A percentile compares a stretch with the other conserved stretches of the same genome.
phyloP scores from a whole-genome alignment of 1,140 invertebrate genomes.

The Drosophila mauritiana region DNA sequence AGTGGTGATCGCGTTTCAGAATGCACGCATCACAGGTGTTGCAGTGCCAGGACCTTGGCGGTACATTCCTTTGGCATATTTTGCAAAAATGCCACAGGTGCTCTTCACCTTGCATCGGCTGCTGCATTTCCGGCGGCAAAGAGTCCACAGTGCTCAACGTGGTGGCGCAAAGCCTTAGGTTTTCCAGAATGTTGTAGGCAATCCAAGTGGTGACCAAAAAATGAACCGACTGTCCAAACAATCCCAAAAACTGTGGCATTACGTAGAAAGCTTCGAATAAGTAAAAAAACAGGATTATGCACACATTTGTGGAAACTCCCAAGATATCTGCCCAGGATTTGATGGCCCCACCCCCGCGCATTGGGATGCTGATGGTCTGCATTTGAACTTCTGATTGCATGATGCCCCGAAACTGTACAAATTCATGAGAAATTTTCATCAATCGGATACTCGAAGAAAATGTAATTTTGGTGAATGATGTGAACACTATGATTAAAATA shows the following conservation, averaged over 20 bases:
- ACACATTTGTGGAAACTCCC: neutral
- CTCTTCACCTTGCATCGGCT: conserved; percentile 20
- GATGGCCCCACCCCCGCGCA: neutral
- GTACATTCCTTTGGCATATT: conserved; percentile 91
- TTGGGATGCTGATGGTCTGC: accelerated
- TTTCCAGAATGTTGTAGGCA: conserved; percentile 49
- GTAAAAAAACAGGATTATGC: conserved; percentile 14
- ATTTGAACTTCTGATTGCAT: neutral
- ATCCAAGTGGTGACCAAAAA: conserved; percentile 10
- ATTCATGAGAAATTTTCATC: neutral
- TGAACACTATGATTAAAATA: neutral
- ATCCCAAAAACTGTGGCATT: conserved; percentile 36
- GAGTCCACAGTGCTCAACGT: conserved; percentile 27
- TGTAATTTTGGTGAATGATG: neutral
- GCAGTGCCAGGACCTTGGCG: conserved; percentile 97
- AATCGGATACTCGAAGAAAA: neutral
- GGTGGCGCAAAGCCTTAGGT: conserved; percentile 34
- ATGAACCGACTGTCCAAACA: conserved; percentile 14
- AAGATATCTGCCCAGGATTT: conserved; percentile 16
- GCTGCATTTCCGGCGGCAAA: conserved; percentile 1
- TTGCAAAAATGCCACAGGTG: conserved; percentile 90
- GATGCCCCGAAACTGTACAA: neutral
- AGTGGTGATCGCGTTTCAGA: conserved; percentile 97
- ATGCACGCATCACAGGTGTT: conserved; percentile 91
- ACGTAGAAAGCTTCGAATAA: conserved; percentile 35